phyloP scores from a whole-genome alignment of 2,797 vertebrate species.

The Rhynchonycteris naso region DNA sequence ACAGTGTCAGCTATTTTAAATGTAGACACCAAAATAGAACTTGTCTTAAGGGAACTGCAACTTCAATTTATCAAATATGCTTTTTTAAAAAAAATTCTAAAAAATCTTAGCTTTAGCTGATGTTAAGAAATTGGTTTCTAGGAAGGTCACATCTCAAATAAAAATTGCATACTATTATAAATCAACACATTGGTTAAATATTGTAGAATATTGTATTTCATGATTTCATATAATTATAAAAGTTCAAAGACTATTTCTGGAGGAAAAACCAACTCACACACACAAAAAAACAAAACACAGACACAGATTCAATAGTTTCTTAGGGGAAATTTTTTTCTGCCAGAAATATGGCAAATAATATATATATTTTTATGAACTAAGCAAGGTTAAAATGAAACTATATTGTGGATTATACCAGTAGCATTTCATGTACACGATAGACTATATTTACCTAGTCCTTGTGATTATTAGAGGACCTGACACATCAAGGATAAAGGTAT shows the following conservation, averaged over 20 bases:
- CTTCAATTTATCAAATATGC: constrained; percentile 57
- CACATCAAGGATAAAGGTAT: neutral
- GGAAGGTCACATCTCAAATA: constrained; percentile 36
- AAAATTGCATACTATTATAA: constrained; percentile 40
- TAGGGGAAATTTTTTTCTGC: neutral
- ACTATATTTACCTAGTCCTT: neutral
- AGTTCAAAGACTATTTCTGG: neutral
- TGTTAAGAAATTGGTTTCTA: constrained; percentile 64
- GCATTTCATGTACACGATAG: neutral
- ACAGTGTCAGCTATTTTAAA: constrained; percentile 65
- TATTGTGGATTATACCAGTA: neutral
- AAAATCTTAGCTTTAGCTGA: constrained; percentile 32
- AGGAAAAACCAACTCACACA: constrained; percentile 20
- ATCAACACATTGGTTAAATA: neutral
- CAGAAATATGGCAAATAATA: neutral
- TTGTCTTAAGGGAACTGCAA: constrained; percentile 61
- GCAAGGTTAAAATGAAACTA: neutral
- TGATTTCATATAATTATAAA: constrained; percentile 15
- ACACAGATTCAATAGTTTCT: neutral
- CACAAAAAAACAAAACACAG: constrained; percentile 42
- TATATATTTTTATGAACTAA: neutral
- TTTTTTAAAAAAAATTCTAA: constrained; percentile 66
- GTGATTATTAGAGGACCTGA: neutral
- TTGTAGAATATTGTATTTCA: neutral
- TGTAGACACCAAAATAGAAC: constrained; percentile 64